Conservation (phyloP, 2,113 vertebrate genomes). For the Picathartes gymnocephalus region DNA sequence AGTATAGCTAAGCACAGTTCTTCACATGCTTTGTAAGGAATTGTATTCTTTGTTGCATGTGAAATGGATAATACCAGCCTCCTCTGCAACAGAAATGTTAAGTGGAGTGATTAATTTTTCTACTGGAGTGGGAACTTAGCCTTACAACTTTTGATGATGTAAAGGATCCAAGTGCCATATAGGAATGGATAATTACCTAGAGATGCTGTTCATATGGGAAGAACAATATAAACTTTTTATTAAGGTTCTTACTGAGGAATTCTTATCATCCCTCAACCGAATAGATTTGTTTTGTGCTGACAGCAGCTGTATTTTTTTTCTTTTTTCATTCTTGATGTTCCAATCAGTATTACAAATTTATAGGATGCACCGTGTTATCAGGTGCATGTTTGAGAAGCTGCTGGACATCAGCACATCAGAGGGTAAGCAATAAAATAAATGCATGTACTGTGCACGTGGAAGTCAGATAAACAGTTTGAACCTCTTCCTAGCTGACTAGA, state of each 20-base stretch:
- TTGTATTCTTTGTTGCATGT: not conserved
- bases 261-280: not conserved
- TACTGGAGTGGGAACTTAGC: not conserved
- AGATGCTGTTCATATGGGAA: not conserved
- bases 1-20: not conserved
- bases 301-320: not conserved
- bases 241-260: not conserved
- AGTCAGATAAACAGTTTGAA: not conserved
- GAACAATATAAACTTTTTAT: not conserved
- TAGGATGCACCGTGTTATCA: not conserved
- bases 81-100: not conserved
- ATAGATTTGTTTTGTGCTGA: not conserved
- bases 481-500: not conserved
- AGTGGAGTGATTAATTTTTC: slow-evolving; percentile 12
- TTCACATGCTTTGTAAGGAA: not conserved
- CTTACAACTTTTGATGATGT: not conserved
- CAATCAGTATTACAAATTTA: not conserved
- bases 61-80: not conserved
- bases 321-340: not conserved
- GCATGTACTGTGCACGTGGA: rapidly evolving
- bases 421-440: not conserved
- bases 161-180: not conserved
- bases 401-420: not conserved
- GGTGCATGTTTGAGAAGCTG: not conserved
- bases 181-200: not conserved